Evolutionary conservation across 2,888 invertebrate species (phyloP), one percentile per base, ranked within the genome.

Genomic region (Aspidapion aeneum): DNA sequence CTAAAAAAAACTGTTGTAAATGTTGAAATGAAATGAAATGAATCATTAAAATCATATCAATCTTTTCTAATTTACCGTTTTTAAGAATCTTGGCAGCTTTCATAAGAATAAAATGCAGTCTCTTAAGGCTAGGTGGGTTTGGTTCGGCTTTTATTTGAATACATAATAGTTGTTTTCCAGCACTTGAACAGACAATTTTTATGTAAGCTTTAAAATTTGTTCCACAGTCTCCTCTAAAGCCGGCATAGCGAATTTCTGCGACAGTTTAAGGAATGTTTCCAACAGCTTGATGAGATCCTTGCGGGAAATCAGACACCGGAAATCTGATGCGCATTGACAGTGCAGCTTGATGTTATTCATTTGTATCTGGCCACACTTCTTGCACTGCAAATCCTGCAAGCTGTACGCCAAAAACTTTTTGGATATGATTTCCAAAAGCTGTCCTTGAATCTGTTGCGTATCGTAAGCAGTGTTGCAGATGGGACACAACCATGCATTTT

Each of bases 301-400:
- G 0, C 88, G 82, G 12, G 65, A 66, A n/a, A 91, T 82, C 63
- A 94, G 84, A 0, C 90, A 89, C 50, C 85, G 83, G 77, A 90
- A 96, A 58, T 87, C 86, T 0, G 96, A 95, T 0, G 95, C 95
- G 78, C 97, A 98, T 3, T 87, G 84, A 74, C 98, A 98, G 66
- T 89, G 87, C 55, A 84, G 82, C 0, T 87, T 84, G 73, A 96
- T 82, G 77, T 96, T 96, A 71, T 92, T 93, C 70, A 90, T 85
- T 82, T 96, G 96, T 49, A 96, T 90, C 86, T 91, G 90, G 72
- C 87, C 86, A 78, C 98, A 99, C 74, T 95, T 90, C 20, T 80
- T 81, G 77, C 98, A 99, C 71, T 90, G 87, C 66, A 97, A 84
- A 81, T 99, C 99, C 81, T 99, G 98, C 54, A 98, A 82, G 18